phyloP scores from a whole-genome alignment of 2,113 vertebrate species.

The Tachycineta bicolor region DNA sequence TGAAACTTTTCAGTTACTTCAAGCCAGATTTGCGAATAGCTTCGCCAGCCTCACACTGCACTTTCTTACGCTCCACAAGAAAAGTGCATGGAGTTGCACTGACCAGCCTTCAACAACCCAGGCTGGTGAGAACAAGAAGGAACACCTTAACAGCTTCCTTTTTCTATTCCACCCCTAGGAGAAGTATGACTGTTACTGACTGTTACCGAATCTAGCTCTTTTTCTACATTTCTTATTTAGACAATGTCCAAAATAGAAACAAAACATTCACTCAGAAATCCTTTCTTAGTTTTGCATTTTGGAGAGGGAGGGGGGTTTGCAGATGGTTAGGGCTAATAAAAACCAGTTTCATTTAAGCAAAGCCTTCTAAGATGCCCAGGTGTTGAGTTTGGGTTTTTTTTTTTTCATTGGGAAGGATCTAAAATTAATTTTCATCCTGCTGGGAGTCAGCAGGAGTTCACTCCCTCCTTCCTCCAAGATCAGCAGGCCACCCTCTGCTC shows the following conservation, averaged over 20 bases:
- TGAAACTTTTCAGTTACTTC: neutral
- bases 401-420: neutral
- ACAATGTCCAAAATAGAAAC: neutral
- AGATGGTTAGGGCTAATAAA: neutral
- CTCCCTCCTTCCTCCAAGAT: neutral
- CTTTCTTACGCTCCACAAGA: neutral
- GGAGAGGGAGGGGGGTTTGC: neutral
- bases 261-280: neutral
- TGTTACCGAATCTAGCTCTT: neutral
- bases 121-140: neutral
- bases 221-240: neutral
- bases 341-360: neutral
- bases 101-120: neutral
- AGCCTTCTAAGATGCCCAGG: neutral
- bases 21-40: neutral
- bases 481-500: neutral
- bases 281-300: neutral
- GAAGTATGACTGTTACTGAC: neutral
- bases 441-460: neutral
- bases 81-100: neutral
- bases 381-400: neutral
- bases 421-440: neutral
- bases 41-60: neutral
- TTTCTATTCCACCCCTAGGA: neutral
- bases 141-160: conserved; percentile 13